Percentiles rank a stretch among this genome's conserved stretches.
Evolutionary conservation across 2,797 vertebrate genomes (phyloP).

Genomic region (Tenualosa thibaudeaui): DNA sequence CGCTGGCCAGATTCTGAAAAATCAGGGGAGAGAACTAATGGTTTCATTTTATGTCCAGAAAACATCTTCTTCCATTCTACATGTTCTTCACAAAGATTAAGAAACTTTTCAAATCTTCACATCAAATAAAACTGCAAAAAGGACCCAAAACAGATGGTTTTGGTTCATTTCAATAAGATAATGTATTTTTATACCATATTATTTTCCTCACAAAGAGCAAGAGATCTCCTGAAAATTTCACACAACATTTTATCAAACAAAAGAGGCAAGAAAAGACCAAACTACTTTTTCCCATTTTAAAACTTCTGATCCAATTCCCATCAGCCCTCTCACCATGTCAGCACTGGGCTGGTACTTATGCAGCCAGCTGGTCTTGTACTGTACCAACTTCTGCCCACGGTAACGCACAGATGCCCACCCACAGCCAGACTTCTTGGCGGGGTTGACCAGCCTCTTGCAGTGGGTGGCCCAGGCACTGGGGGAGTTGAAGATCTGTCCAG

Average conservation of each 20-base stretch:
- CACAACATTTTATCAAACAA: too few species aligned
- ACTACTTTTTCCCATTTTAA: conserved; percentile 50
- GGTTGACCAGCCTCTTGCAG: conserved; percentile 95
- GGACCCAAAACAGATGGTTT: too few species aligned
- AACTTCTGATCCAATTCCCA: background rate
- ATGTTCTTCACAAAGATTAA: background rate
- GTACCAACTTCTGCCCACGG: conserved; percentile 92
- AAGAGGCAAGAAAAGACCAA: background rate
- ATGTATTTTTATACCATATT: too few species aligned
- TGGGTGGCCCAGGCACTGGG: conserved; percentile 97
- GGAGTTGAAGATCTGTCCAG: conserved; percentile 92
- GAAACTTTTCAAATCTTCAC: background rate
- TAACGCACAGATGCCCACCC: conserved; percentile 97
- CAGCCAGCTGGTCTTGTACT: conserved; percentile 95
- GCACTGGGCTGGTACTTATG: conserved; percentile 87
- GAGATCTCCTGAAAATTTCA: too few species aligned
- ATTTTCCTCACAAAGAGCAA: too few species aligned
- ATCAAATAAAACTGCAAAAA: too few species aligned
- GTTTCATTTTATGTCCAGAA: background rate
- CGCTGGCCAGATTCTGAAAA: conserved; percentile 84
- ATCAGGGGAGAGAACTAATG: background rate
- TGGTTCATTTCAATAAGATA: too few species aligned
- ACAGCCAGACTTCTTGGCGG: conserved; percentile 95
- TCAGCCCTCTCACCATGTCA: conserved; percentile 79
- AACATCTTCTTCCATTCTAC: background rate